Percentiles rank a stretch among this genome's conserved stretches.
Conservation (phyloP, 2,797 vertebrate genomes). For the Graptemys geographica region DNA sequence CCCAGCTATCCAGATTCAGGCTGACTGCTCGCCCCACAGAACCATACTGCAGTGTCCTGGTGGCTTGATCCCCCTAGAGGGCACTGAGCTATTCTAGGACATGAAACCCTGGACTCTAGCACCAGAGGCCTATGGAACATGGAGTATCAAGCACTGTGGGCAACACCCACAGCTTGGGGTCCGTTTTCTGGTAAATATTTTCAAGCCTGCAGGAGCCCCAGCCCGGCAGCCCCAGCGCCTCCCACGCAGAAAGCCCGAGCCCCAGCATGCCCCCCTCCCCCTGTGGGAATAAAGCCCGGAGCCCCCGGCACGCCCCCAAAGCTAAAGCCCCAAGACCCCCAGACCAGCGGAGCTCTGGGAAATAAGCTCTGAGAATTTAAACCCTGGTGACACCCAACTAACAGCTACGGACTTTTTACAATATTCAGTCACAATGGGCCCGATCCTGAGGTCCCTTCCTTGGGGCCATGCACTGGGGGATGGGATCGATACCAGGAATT, state of each 20-base stretch:
- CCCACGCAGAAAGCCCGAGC: too few species aligned
- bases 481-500: background rate
- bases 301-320: too few species aligned
- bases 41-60: too few species aligned
- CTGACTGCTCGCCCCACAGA: background rate
- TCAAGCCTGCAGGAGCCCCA: too few species aligned
- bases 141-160: background rate
- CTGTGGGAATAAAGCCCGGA: too few species aligned
- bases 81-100: background rate
- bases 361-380: too few species aligned
- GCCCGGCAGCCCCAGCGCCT: too few species aligned
- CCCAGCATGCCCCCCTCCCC: too few species aligned
- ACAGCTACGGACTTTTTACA: background rate
- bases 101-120: background rate
- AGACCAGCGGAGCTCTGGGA: too few species aligned
- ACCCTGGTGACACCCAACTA: too few species aligned
- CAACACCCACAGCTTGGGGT: background rate
- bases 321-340: too few species aligned
- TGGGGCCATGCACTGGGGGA: background rate
- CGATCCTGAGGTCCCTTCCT: background rate
- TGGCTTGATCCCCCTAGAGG: background rate
- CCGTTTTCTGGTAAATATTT: background rate
- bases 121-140: background rate
- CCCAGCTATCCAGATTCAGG: background rate
- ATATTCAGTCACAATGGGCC: background rate